Conservation (phyloP, 2,113 vertebrate species). For the Cyphomyrus discorhynchus region DNA sequence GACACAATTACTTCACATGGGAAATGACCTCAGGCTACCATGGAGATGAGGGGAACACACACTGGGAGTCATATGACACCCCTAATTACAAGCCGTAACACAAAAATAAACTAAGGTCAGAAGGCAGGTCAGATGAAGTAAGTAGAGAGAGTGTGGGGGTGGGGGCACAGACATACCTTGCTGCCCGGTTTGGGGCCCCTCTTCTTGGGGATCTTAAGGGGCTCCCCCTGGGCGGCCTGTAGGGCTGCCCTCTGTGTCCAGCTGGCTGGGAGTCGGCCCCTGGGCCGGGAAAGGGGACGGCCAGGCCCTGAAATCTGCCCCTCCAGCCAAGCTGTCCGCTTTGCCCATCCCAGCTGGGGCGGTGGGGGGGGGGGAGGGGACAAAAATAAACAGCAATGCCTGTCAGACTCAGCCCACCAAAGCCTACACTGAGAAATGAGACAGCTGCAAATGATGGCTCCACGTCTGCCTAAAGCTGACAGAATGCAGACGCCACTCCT, state of each 20-base stretch:
- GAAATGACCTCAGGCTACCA: background rate
- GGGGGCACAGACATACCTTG: slow-evolving; percentile 66
- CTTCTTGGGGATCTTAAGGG: slow-evolving; percentile 95
- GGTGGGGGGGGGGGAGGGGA: background rate
- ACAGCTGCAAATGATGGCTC: background rate
- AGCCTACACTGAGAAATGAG: background rate
- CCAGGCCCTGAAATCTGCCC: slow-evolving; percentile 74
- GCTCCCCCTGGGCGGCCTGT: slow-evolving; percentile 68
- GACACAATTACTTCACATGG: slow-evolving; percentile 27
- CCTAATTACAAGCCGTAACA: background rate
- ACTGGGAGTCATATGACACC: background rate
- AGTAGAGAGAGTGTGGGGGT: background rate
- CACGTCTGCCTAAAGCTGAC: background rate
- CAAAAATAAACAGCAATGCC: background rate
- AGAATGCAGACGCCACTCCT: background rate
- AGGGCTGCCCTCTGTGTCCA: slow-evolving; percentile 63
- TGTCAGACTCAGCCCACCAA: background rate
- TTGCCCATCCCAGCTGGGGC: slow-evolving; percentile 58
- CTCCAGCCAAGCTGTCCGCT: slow-evolving; percentile 67
- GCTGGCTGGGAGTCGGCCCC: slow-evolving; percentile 73
- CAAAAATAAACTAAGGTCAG: background rate
- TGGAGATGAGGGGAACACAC: background rate
- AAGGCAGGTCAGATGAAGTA: background rate
- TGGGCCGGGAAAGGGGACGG: slow-evolving; percentile 68
- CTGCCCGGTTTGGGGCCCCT: slow-evolving; percentile 94